Conservation (phyloP, 1,140 invertebrate species). For the Adoxophyes honmai region DNA sequence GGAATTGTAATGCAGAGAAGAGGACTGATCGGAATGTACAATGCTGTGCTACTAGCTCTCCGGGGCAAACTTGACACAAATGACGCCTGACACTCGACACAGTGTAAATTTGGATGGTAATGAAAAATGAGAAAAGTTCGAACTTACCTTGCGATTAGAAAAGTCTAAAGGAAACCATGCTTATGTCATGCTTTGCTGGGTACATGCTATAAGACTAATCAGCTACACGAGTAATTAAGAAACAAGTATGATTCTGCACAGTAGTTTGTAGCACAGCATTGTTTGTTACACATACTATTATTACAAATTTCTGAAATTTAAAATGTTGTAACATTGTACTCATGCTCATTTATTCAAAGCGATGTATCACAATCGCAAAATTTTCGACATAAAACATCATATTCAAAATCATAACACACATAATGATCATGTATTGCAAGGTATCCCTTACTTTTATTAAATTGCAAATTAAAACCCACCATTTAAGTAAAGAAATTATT, state of each 20-base stretch:
- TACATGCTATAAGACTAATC: conserved; percentile 8
- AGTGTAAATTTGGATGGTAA: not conserved
- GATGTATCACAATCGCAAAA: no score
- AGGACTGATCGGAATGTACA: conserved; percentile 66
- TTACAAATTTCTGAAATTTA: not conserved
- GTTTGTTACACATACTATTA: conserved; percentile 21
- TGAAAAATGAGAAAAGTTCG: not conserved
- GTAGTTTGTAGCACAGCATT: conserved; percentile 55
- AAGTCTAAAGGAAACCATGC: not conserved
- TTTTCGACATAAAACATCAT: not conserved
- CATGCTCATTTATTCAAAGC: no score
- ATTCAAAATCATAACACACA: no score
- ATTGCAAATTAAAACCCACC: no score
- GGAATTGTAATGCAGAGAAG: not conserved
- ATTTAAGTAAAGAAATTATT: no score
- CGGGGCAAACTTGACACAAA: conserved; percentile 56
- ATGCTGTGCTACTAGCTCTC: conserved; percentile 56
- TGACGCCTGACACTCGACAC: conserved; percentile 26
- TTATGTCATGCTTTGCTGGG: not conserved
- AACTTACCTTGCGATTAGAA: conserved; percentile 3
- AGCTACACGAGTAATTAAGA: not conserved
- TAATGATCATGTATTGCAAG: no score
- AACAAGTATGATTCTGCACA: conserved; percentile 16
- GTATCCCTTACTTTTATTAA: no score
- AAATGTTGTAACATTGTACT: no score